Base-by-base conservation (phyloP, 1,140 invertebrate species). In the Drosophila suzukii region DNA sequence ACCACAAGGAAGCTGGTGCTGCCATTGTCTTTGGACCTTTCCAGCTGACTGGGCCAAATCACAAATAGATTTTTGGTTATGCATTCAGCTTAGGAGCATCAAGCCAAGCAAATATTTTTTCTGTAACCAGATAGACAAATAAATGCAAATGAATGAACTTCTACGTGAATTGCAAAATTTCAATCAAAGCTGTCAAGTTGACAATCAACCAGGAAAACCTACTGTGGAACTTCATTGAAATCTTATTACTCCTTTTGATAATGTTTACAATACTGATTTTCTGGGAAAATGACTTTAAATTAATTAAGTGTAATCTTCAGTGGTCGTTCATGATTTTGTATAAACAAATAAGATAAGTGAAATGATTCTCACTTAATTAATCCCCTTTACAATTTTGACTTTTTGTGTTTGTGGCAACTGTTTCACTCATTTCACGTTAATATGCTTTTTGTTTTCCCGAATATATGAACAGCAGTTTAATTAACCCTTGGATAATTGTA, bases 41-140 rank as follows among this genome's bases (percentile, higher is more conserved):
- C 43, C 66, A 39, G 34, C 51, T 70, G 65, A 57, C 65, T 57
- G 38, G 12, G 6, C 27, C 27, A 70, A 49, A 47, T 71, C 36
- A 27, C 51, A 57, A 70, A 71, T 41, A 71, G 30, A 57, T 57
- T 50, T 71, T 49, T 49, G 36, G 38, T 36, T 36, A 68, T 68
- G 46, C 60, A 44, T 66, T 68, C 38, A 53, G 59, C 59, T 34
- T 34, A 32, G 17, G 13, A 44, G 27, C 58, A 32, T 62, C 56
- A 36, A 61, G 15, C 39, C 38, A 24, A 60, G 55, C 36, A 59
- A 46, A 46, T 24, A 17, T 44, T 46, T 46, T 63, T 46, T 30
- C 30, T 27, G n/a, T 4, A 65, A 61, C 56, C 27, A 15, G 30
- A 46, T 36, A 65, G 61, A 65, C 61, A 65, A 65, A 44, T n/a